Conservation (phyloP, 2,888 invertebrate genomes). For the Latheticus oryzae region DNA sequence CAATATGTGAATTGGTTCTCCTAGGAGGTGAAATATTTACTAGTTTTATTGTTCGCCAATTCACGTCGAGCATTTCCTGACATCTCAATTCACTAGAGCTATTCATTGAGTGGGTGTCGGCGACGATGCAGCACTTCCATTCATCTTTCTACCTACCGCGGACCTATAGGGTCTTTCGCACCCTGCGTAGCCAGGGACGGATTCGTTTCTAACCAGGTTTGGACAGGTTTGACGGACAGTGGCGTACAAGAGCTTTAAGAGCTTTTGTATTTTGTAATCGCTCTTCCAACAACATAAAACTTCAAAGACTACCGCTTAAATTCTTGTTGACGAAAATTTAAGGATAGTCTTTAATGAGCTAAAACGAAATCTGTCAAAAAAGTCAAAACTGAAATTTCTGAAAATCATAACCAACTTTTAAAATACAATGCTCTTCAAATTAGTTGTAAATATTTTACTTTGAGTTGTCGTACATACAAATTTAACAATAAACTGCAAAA, state of each 20-base stretch:
- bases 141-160: constrained; percentile 70
- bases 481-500: too few relatives aligned
- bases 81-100: constrained; percentile 59
- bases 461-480: too few relatives aligned
- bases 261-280: constrained; percentile 7
- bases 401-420: too few relatives aligned
- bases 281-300: not conserved
- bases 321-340: constrained; percentile 3
- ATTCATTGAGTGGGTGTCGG: constrained; percentile 60
- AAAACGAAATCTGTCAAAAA: not conserved
- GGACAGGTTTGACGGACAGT: constrained; percentile 19
- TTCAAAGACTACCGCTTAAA: constrained; percentile 6
- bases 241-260: constrained; percentile 4
- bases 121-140: constrained; percentile 70
- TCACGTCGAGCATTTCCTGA: constrained; percentile 60
- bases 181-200: constrained; percentile 12
- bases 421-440: too few relatives aligned
- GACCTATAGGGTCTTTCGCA: constrained; percentile 55
- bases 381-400: too few relatives aligned
- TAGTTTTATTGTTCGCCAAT: constrained; percentile 58
- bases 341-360: not conserved
- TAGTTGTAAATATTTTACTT: too few relatives aligned
- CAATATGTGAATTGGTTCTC: constrained; percentile 43
- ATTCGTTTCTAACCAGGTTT: constrained; percentile 13
- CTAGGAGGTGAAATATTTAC: constrained; percentile 61